Percentiles rank a stretch among this genome's conserved stretches.
Conservation (phyloP, 2,888 invertebrate genomes). For the Drosophila peninsularis region DNA sequence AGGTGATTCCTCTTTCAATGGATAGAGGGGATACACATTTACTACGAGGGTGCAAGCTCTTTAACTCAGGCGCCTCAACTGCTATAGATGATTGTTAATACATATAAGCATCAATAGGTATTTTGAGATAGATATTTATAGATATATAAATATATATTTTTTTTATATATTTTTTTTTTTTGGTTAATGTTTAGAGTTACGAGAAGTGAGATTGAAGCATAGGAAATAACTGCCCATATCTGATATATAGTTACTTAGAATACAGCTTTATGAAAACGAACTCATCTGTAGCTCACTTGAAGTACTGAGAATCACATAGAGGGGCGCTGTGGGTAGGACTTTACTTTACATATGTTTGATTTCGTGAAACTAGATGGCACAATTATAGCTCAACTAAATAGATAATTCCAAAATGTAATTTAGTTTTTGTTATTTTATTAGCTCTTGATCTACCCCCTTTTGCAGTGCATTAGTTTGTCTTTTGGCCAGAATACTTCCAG, state of each 20-base stretch:
- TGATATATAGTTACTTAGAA: background rate
- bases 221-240: no score
- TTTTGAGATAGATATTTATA: no score
- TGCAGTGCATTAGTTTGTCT: slow-evolving; percentile 9
- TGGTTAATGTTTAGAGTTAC: background rate
- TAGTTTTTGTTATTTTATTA: background rate
- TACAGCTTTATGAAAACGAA: background rate
- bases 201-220: background rate
- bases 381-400: background rate
- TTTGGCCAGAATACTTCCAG: background rate
- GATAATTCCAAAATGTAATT: background rate
- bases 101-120: no score
- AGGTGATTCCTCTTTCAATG: background rate
- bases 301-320: background rate
- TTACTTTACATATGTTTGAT: background rate
- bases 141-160: no score
- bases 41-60: background rate
- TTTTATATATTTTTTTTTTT: no score
- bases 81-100: no score
- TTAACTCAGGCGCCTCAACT: background rate
- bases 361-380: background rate
- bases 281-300: background rate
- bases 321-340: background rate
- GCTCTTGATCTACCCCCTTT: background rate
- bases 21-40: background rate